Evolutionary conservation across 37 sponge, comb jelly and placozoan species (phyloP).

Genomic region (Oopsacas minuta): DNA sequence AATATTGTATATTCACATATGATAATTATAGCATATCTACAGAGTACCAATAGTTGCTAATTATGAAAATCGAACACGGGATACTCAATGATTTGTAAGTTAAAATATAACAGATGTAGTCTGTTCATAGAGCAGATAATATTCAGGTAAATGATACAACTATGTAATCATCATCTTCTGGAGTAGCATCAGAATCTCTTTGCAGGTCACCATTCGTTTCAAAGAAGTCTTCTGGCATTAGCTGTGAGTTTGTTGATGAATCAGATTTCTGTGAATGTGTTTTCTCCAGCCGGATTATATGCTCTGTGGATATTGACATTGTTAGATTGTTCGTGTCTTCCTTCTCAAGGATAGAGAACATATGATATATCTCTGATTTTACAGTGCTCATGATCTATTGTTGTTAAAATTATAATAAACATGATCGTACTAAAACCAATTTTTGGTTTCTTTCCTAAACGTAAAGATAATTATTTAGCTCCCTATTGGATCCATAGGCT

Average conservation of each 20-base stretch:
- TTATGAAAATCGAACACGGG: background rate
- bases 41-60: background rate
- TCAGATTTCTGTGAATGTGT: background rate
- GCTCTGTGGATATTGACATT: background rate
- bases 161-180: constrained; percentile 6
- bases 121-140: background rate
- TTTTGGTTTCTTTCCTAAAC: too few relatives aligned
- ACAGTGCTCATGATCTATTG: background rate
- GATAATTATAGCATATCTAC: background rate
- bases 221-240: background rate
- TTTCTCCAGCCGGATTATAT: background rate
- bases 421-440: too few relatives aligned
- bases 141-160: background rate
- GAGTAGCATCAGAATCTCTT: background rate
- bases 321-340: background rate
- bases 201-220: background rate
- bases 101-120: background rate
- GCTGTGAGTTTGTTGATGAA: background rate
- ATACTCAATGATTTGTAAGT: background rate
- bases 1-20: too few relatives aligned
- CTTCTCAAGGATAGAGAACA: constrained; percentile 1
- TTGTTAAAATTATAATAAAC: too few relatives aligned
- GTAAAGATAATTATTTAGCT: too few relatives aligned
- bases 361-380: background rate
- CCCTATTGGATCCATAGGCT: too few relatives aligned